Conservation (phyloP, 2,113 vertebrate species). For the Origma solitaria region DNA sequence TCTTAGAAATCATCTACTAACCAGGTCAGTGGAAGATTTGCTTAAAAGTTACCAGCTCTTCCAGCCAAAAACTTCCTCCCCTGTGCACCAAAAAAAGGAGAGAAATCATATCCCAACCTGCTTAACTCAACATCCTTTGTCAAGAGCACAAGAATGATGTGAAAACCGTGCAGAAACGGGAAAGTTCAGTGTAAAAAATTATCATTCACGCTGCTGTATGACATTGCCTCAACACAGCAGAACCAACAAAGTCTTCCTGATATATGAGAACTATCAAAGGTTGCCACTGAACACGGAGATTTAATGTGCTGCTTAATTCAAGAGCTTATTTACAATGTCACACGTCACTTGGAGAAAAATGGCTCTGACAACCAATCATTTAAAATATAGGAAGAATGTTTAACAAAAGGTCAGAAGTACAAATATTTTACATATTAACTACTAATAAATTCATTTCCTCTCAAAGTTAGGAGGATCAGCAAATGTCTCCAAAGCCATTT, state of each 20-base stretch:
- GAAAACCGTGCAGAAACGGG: conserved; percentile 2
- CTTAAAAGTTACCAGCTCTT: not conserved
- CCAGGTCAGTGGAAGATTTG: not conserved
- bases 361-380: conserved; percentile 54
- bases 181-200: conserved; percentile 36
- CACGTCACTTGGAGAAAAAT: conserved; percentile 20
- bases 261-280: conserved; percentile 46
- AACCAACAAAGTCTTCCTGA: conserved; percentile 32
- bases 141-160: not conserved
- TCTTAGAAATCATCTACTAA: not conserved
- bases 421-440: conserved; percentile 55
- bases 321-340: conserved; percentile 51
- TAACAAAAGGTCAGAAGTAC: conserved; percentile 64
- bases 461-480: conserved; percentile 55
- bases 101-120: not conserved
- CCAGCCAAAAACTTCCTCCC: not conserved
- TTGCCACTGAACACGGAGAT: conserved; percentile 38
- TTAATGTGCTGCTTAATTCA: conserved; percentile 46
- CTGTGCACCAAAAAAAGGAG: not conserved
- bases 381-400: conserved; percentile 35
- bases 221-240: conserved; percentile 34
- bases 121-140: not conserved
- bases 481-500: conserved; percentile 62
- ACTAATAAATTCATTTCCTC: conserved; percentile 52
- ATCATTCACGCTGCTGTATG: conserved; percentile 1